Evolutionary conservation across 2,888 invertebrate species (phyloP), one percentile per base, ranked within the genome.

Genomic region (Rutpela maculata): DNA sequence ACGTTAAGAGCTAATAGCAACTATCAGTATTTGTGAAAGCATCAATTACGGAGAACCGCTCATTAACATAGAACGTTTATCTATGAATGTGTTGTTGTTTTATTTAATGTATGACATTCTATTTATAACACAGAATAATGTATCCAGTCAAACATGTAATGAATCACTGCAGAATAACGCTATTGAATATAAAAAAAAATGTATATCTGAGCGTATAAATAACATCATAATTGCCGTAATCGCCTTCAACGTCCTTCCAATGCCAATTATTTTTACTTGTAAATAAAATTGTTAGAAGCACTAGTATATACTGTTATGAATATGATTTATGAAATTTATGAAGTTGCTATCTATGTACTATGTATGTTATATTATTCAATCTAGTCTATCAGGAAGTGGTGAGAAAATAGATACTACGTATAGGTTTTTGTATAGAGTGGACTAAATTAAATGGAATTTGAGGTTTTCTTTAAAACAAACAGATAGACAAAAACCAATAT

Each of bases 211-310:
- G 31, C 63, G 17, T 70, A 63, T 72, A 83, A 80, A 82, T 80
- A 81, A 81, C 80, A 80, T 82, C 80, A 80, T 82, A 82, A 83
- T 83, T 82, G 78, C 80, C 38, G 77, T 66, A 82, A 84, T 84
- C 80, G 83, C 84, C 85, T 85, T 85, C 84, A 76, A 76, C 83
- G 85, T 80, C 85, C 85, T 85, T 85, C 84, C 80, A 78, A 78
- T 80, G 76, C 78, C 69, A 75, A 76, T 77, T 77, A 65, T 67
- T 65, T 75, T 70, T 65, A 75, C 56, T 56, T 72, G 55, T 62
- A 72, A 74, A 59, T 63, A 62, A 19, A 63, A 63, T 15, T 69
- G 69, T 59, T 67, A 26, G 70, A 31, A 59, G 19, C 59, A 59
- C 17, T 10, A 60, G 18, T n/a, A 70, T n/a, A 4, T 26, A 26